Conservation (phyloP, 2,113 vertebrate species). For the Eubucco bourcierii region DNA sequence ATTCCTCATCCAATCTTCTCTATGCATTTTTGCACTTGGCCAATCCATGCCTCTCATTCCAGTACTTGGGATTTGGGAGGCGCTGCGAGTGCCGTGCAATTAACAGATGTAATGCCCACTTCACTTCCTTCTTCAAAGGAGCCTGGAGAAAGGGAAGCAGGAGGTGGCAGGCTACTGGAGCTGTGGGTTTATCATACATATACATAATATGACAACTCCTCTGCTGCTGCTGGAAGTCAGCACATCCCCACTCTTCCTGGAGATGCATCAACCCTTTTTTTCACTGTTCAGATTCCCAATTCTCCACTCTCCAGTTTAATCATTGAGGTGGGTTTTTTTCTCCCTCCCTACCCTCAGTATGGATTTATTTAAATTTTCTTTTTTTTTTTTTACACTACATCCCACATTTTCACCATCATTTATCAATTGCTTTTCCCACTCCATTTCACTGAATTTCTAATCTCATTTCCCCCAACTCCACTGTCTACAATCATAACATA, state of each 20-base stretch:
- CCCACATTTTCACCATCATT: constrained; percentile 59
- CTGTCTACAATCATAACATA: constrained; percentile 54
- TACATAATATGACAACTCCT: constrained; percentile 8
- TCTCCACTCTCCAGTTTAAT: constrained; percentile 42
- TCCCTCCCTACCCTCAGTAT: neutral
- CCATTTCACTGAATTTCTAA: constrained; percentile 71
- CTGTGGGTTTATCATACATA: constrained; percentile 13
- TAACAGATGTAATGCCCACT: constrained; percentile 43
- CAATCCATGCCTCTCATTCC: constrained; percentile 20
- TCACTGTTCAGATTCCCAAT: constrained; percentile 3
- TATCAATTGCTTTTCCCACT: constrained; percentile 67
- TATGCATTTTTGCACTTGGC: neutral
- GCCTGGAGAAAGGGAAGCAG: neutral
- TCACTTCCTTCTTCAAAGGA: constrained; percentile 25
- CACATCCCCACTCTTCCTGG: constrained; percentile 7
- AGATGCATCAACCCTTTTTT: neutral
- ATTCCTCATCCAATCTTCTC: neutral
- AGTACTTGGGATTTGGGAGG: constrained; percentile 6
- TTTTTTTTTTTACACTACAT: constrained; percentile 34
- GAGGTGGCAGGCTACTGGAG: neutral
- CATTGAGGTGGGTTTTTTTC: neutral
- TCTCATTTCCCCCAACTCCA: constrained; percentile 68
- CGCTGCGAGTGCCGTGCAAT: constrained; percentile 39
- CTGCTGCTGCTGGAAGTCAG: neutral
- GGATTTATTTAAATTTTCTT: constrained; percentile 35